phyloP scores from a whole-genome alignment of 2,113 vertebrate genomes.

The Aldabrachelys gigantea region DNA sequence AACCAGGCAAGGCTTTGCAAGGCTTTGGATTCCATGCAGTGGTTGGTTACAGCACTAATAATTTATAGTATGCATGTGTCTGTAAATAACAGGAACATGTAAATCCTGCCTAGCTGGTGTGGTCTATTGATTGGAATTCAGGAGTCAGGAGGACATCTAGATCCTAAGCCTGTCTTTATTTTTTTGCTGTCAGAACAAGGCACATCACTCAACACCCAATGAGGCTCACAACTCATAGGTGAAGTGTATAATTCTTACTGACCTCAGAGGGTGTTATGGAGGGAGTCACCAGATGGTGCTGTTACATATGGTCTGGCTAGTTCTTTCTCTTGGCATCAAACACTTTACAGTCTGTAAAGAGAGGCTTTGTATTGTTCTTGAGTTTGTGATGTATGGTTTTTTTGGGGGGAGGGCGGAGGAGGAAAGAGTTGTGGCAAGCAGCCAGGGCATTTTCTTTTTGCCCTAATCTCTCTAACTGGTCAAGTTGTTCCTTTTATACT shows the following conservation, averaged over 20 bases:
- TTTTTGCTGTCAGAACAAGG: conserved; percentile 4
- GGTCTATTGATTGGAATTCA: not conserved
- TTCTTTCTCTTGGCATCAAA: not conserved
- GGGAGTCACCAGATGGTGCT: not conserved
- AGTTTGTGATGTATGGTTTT: not conserved
- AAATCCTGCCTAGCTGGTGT: not conserved
- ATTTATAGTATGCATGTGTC: not conserved
- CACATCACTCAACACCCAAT: not conserved
- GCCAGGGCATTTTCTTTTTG: not conserved
- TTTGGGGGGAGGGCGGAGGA: too few species aligned
- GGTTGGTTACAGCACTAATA: not conserved
- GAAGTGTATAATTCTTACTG: not conserved
- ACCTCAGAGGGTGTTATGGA: not conserved
- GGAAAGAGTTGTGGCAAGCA: not conserved
- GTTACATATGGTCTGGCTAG: not conserved
- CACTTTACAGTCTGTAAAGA: not conserved
- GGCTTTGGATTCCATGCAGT: not conserved
- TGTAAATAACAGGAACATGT: not conserved
- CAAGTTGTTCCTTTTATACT: not conserved
- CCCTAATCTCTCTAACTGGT: not conserved
- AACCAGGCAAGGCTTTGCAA: not conserved
- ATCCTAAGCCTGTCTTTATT: not conserved
- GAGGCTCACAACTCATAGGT: not conserved
- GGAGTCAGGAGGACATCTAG: not conserved
- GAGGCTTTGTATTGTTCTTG: not conserved